Conservation (phyloP, 2,888 invertebrate species). For the Drosophila anomalipes region DNA sequence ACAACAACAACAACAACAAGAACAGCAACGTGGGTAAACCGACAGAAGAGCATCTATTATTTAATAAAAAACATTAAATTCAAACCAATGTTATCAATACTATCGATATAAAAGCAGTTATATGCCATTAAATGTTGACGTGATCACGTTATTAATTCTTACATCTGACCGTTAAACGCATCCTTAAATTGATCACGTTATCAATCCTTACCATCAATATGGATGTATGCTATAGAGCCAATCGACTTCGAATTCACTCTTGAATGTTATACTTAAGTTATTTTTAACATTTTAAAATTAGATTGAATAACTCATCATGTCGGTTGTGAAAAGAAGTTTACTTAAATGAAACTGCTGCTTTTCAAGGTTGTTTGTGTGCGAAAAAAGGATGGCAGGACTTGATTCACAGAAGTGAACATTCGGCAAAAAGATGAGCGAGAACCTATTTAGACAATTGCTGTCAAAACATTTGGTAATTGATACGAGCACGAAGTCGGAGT, state of each 20-base stretch:
- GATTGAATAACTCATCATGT: background rate
- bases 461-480: constrained; percentile 78
- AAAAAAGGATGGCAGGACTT: constrained; percentile 17
- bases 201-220: too few species aligned
- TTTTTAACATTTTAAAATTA: background rate
- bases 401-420: constrained; percentile 19
- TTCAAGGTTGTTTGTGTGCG: constrained; percentile 17
- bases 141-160: background rate
- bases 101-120: background rate
- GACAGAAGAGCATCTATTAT: background rate
- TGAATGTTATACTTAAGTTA: too few species aligned
- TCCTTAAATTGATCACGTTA: too few species aligned
- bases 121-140: background rate
- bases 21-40: too few species aligned
- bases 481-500: constrained; percentile 39
- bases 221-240: background rate
- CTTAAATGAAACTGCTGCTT: background rate
- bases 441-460: constrained; percentile 80
- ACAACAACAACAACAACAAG: background rate
- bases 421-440: constrained; percentile 19
- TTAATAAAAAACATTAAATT: background rate
- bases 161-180: background rate
- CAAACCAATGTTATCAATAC: background rate
- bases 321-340: background rate
- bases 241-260: background rate